Evolutionary conservation across 2,113 vertebrate species (phyloP), one percentile per base, ranked within the genome.

Genomic region (Ailurus styani): DNA sequence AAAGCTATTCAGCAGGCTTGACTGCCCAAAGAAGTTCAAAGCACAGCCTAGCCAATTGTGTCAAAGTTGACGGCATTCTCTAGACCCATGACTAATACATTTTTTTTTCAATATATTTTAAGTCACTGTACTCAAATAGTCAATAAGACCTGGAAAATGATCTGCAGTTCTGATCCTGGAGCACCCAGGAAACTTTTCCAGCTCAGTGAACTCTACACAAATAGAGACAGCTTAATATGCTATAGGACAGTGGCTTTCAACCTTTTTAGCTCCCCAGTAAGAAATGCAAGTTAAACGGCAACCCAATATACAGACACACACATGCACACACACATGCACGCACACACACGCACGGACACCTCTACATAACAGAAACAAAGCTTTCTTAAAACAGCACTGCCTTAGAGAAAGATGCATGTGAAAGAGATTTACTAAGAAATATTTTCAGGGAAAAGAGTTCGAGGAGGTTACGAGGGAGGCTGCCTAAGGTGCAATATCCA

Each of bases 31-130:
- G 50, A 84, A 68, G 52, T 91, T 60, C 55, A 96, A 91, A 97
- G 37, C 79, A 64, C 68, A 84, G 40, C 37, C 47, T 93, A 55
- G n/a, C 72, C 83, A 96, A 79, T 37, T 91, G 89, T 96, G 57
- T 96, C 73, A 97, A 84, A 91, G 90, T 75, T 81, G 54, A 96
- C n/a, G 34, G 78, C 2, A 0, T 27, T 91, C 70, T 87, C 96
- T 85, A 92, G 60, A 87, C 60, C 82, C 29, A 54, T 15, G 42
- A 91, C 87, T 82, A 93, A 89, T 29, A 66, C 52, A 85, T 85
- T 95, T 72, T 95, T 95, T 83, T 89, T 86, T 90, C 40, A 60
- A 62, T 93, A 31, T 91, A 60, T 86, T 91, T 95, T 97, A 95
- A 82, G 52, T 89, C 5, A 0, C 73, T 95, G 42, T 89, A 60